These are phyloP conservation scores for Brachionus plicatilis DNA, from an alignment of 1,140 invertebrate species.

Conservation along the genomic window DNA sequence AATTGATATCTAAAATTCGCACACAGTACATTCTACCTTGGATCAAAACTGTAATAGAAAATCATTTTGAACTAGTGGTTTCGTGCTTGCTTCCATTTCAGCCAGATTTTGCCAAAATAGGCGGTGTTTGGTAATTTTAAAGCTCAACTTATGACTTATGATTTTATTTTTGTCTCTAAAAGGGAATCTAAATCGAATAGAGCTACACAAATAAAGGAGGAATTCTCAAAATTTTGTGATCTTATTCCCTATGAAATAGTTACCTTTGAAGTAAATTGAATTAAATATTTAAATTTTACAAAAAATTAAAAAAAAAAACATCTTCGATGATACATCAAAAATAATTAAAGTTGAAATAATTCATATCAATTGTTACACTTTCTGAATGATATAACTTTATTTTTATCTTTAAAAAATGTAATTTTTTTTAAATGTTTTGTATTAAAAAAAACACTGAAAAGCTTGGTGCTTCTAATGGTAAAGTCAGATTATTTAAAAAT, in stretches of 20 bases:
- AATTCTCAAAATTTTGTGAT: conserved; percentile 71
- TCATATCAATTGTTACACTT: no score
- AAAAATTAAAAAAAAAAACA: no score
- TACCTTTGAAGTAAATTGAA: conserved; percentile 66
- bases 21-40: conserved; percentile 70
- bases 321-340: no score
- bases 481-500: no score
- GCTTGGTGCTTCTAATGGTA: no score
- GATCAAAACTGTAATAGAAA: conserved; percentile 75
- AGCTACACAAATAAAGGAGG: conserved; percentile 90
- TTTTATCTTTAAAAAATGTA: no score
- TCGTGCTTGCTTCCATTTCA: conserved; percentile 77
- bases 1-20: conserved; percentile 56
- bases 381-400: no score
- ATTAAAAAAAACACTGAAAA: no score
- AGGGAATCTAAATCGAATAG: conserved; percentile 79
- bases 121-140: conserved; percentile 75
- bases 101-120: conserved; percentile 80
- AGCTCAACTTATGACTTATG: conserved; percentile 12
- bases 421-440: no score
- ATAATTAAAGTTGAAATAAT: no score
- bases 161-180: conserved; percentile 41
- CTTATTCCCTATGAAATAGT: conserved; percentile 95
- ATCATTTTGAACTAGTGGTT: conserved; percentile 79
- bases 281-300: no score